Evolutionary conservation across 2,888 invertebrate species (phyloP).

Genomic region (Corythucha ciliata): DNA sequence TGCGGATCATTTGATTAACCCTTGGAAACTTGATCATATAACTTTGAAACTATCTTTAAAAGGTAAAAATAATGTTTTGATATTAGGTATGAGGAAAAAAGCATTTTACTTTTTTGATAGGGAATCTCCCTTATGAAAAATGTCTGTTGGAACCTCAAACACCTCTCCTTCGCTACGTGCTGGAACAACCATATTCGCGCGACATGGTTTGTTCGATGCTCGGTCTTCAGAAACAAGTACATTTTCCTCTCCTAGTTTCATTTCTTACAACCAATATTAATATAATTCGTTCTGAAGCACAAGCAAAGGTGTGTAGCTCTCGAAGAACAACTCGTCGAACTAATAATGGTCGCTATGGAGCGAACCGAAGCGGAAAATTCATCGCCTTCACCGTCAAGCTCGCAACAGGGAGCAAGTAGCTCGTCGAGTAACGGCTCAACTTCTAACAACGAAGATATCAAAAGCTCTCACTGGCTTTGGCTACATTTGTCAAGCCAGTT

Average conservation of each 20-base stretch:
- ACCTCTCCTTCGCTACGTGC: conserved; percentile 72
- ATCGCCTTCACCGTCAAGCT: no score
- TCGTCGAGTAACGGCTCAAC: conserved; percentile 18
- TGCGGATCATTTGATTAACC: conserved; percentile 79
- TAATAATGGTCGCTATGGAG: conserved; percentile 87
- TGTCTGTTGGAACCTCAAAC: conserved; percentile 84
- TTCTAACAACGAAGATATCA: conserved; percentile 27
- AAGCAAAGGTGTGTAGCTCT: conserved; percentile 79
- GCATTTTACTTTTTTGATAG: conserved; percentile 1
- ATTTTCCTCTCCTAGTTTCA: neutral
- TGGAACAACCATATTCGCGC: conserved; percentile 89
- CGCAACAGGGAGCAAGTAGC: no score
- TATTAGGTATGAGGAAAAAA: neutral
- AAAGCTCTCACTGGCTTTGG: conserved; percentile 71
- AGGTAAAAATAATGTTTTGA: conserved; percentile 42
- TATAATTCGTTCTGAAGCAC: no score
- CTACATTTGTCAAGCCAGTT: conserved; percentile 86
- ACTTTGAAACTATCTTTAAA: conserved; percentile 62
- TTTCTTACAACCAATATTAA: no score
- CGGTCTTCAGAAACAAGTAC: conserved; percentile 80
- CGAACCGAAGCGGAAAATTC: conserved; percentile 56
- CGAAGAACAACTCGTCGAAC: conserved; percentile 85
- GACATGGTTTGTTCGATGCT: conserved; percentile 95
- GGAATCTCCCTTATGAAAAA: conserved; percentile 69
- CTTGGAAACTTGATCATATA: conserved; percentile 84